Evolutionary conservation across 2,888 invertebrate genomes (phyloP).

Genomic region (Drosophila anceps): DNA sequence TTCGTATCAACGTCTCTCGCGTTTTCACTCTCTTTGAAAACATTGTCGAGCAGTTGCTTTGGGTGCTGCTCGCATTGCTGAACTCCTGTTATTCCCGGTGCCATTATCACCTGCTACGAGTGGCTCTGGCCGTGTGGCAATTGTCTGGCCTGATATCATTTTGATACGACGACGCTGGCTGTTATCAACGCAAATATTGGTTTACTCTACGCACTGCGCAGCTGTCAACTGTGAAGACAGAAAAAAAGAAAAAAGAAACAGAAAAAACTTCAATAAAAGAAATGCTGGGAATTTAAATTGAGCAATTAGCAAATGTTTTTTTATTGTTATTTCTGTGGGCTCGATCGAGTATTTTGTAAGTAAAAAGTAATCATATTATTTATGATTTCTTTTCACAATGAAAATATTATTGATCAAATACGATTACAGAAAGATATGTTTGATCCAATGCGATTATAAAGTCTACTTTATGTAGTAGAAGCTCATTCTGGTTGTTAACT

Average conservation of each 20-base stretch:
- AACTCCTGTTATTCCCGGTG: conserved; percentile 70
- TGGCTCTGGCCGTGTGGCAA: conserved; percentile 7
- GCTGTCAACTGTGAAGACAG: conserved; percentile 41
- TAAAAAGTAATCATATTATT: neutral
- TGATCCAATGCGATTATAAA: too few species aligned
- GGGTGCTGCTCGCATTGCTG: conserved; percentile 71
- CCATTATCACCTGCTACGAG: conserved; percentile 74
- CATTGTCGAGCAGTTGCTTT: conserved; percentile 37
- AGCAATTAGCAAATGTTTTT: conserved; percentile 21
- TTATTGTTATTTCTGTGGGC: neutral
- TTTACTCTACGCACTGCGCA: conserved; percentile 20
- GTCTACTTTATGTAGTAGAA: neutral
- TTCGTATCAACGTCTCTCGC: conserved; percentile 19
- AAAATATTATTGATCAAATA: neutral
- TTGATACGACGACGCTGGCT: conserved; percentile 18
- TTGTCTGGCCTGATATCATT: conserved; percentile 56
- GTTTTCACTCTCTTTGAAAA: conserved; percentile 8
- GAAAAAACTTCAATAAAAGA: neutral
- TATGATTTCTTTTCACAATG: neutral
- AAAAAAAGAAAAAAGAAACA: neutral
- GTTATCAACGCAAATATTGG: conserved; percentile 54
- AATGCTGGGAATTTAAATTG: neutral
- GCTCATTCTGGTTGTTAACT: neutral
- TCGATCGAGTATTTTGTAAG: neutral
- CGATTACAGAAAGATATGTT: neutral